These are phyloP conservation scores for Scaptodrosophila latifasciaeformis DNA, from an alignment of 2,888 invertebrate species.

Conservation along the genomic window DNA sequence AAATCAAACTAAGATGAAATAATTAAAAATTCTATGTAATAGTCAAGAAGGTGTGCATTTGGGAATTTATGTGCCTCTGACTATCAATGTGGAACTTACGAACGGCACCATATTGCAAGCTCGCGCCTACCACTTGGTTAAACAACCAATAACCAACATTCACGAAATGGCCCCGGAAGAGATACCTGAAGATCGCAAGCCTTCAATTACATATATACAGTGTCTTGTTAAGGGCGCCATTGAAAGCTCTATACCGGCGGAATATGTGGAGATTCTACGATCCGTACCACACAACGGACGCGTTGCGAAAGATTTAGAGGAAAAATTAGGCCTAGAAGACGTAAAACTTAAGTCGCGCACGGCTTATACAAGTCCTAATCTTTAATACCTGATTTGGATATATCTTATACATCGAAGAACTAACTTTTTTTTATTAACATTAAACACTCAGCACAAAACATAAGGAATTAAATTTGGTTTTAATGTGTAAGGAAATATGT, in stretches of 20 bases:
- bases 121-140: conserved; percentile 83
- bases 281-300: conserved; percentile 85
- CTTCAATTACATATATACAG: conserved; percentile 84
- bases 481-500: no score
- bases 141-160: conserved; percentile 76
- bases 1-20: background rate
- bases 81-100: conserved; percentile 78
- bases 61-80: conserved; percentile 80
- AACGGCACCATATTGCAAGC: conserved; percentile 77
- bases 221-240: conserved; percentile 71
- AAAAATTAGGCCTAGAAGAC: conserved; percentile 70
- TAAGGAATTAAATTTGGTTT: no score
- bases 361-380: no score
- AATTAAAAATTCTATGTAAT: background rate
- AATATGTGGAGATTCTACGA: conserved; percentile 82
- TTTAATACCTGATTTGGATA: no score
- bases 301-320: conserved; percentile 75
- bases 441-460: no score
- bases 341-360: conserved; percentile 28
- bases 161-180: conserved; percentile 64
- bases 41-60: conserved; percentile 67
- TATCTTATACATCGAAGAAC: no score
- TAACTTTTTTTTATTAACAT: no score
- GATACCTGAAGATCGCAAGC: conserved; percentile 80
- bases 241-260: conserved; percentile 79